Base-by-base conservation (phyloP, 1,140 invertebrate species). In the Drosophila carrolli region DNA sequence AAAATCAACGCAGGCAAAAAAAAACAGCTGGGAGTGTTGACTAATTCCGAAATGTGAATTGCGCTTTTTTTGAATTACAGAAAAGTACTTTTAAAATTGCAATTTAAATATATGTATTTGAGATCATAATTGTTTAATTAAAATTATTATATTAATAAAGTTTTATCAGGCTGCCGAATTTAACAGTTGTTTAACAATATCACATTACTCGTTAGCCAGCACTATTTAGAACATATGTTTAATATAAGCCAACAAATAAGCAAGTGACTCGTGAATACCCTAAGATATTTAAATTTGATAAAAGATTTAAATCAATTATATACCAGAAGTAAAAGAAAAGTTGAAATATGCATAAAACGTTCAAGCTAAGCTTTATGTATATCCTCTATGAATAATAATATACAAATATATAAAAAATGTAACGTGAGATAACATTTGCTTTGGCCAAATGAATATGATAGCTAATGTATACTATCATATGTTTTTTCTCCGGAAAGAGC, bases 1-100 rank as follows among this genome's bases (percentile, higher is more conserved):
- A 63, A 65, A 40, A 11, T 11, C 29, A 70, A 67, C 37, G 46
- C 60, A 67, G 14, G 29, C 46, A 63, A 27, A 32, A 13, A 35
- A 40, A 65, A n/a, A 32, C 43, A 58, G 70, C 63, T 73, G 35
- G 19, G 9, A 29, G 77, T 79, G 78, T 32, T 80, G 71, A 32
- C 29, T 8, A 32, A 8, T 32, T 1, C 29, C 5, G 8, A 14
- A 54, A 55, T 41, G 11, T 53, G 37, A 38, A 4, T 4, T 23
- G 23, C 23, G 23, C 2, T 23, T 23, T 23, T 23, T 23, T 23
- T 23, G 0, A 23, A 0, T 23, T 23, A 4, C 23, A 4, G 1
- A 19, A 23, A 23, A 23, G 23, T 23, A 23, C 4, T 2, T 23
- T 23, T 4, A 0, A 23, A 23, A 23, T 0, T 23, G 0, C 0